Evolutionary conservation across 2,888 invertebrate genomes (phyloP).

Genomic region (Autographa gamma): DNA sequence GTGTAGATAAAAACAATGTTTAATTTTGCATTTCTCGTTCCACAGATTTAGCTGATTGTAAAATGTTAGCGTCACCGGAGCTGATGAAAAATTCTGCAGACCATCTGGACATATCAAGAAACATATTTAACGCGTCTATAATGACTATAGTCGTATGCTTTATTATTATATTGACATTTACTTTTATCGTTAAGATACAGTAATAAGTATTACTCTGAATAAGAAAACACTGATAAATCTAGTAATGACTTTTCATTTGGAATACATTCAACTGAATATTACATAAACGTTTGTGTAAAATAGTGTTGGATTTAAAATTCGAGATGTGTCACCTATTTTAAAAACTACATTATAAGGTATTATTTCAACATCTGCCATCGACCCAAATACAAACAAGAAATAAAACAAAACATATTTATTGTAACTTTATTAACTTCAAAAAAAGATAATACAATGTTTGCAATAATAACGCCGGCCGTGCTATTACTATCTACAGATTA

Average conservation of each 20-base stretch:
- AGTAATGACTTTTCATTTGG: no score
- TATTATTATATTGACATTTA: conserved; percentile 59
- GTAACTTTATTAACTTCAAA: conserved; percentile 86
- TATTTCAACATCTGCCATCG: no score
- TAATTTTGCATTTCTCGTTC: no score
- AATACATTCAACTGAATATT: no score
- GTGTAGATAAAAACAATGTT: no score
- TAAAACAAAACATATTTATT: conserved; percentile 67
- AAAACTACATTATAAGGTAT: no score
- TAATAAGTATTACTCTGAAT: conserved; percentile 22
- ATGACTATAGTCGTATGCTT: conserved; percentile 59
- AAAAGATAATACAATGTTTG: conserved; percentile 82
- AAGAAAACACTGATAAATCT: not conserved
- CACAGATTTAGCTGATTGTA: conserved; percentile 53
- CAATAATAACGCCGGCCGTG: conserved; percentile 85
- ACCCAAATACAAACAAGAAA: conserved; percentile 19
- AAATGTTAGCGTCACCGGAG: not conserved
- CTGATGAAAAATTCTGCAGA: not conserved
- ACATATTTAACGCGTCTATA: conserved; percentile 64
- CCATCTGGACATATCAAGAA: conserved; percentile 47
- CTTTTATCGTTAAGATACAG: conserved; percentile 63
- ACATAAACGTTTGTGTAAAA: no score
- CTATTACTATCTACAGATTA: conserved; percentile 80
- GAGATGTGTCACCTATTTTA: no score
- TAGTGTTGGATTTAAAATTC: no score